A percentile compares a stretch with the other conserved stretches of the same genome.
Evolutionary conservation across 2,113 vertebrate genomes (phyloP).

Genomic region (Anseranas semipalmata): DNA sequence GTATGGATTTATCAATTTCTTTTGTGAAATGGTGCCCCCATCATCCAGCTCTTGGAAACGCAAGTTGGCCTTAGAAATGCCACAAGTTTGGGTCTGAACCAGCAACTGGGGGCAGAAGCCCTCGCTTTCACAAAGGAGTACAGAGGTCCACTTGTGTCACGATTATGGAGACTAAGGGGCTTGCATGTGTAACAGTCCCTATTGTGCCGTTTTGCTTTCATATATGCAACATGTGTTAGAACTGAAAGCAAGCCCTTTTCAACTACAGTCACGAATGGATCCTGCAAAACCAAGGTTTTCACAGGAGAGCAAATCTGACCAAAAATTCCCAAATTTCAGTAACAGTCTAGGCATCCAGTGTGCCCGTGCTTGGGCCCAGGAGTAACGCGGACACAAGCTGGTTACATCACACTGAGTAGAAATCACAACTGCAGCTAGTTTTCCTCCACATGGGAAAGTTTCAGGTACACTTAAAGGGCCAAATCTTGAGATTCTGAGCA

Average conservation of each 20-base stretch:
- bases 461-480: not conserved
- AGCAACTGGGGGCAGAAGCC: not conserved
- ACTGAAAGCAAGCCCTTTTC: not conserved
- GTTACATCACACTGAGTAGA: fast-evolving
- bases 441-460: not conserved
- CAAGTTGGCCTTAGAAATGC: not conserved
- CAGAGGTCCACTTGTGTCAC: not conserved
- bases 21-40: not conserved
- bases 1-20: not conserved
- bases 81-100: not conserved
- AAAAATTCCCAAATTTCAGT: not conserved
- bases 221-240: not conserved
- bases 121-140: not conserved
- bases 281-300: not conserved
- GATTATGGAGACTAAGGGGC: fast-evolving
- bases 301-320: not conserved
- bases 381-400: not conserved
- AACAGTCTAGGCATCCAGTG: not conserved
- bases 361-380: not conserved
- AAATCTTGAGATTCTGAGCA: not conserved
- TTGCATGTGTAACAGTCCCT: not conserved
- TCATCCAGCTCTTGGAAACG: not conserved
- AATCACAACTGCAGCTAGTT: not conserved
- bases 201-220: not conserved
- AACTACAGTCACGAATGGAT: not conserved